Conservation (phyloP, 2,888 invertebrate species). For the Keiferia lycopersicella region DNA sequence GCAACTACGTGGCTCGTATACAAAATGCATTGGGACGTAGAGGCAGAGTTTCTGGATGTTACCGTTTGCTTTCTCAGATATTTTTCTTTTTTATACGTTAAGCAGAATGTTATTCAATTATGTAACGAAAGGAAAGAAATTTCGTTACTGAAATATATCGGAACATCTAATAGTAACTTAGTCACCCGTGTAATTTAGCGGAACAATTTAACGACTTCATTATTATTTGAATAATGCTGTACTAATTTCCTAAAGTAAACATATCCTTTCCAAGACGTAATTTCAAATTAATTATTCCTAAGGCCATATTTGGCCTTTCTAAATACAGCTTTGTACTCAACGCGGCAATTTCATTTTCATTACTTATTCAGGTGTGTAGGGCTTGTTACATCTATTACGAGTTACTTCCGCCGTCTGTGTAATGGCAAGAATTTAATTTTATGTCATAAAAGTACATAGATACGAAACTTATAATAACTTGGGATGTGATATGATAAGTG, state of each 20-base stretch:
- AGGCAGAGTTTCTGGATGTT: constrained; percentile 39
- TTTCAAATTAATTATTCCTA: constrained; percentile 11
- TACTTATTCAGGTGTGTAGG: constrained; percentile 9
- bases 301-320: not conserved
- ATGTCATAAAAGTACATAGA: too few species aligned
- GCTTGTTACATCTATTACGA: constrained; percentile 1
- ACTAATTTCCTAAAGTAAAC: constrained; percentile 2
- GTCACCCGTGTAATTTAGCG: not conserved
- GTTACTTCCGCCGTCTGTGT: not conserved
- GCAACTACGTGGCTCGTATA: constrained; percentile 71
- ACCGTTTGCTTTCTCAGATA: not conserved
- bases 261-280: not conserved
- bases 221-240: not conserved
- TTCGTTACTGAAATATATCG: too few species aligned
- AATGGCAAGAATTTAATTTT: too few species aligned
- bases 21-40: constrained; percentile 52
- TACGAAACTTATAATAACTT: too few species aligned
- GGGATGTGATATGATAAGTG: too few species aligned
- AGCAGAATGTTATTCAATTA: not conserved
- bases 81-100: not conserved
- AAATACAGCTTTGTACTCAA: constrained; percentile 8
- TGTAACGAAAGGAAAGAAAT: too few species aligned
- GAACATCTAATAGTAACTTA: not conserved
- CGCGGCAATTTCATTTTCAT: constrained; percentile 14
- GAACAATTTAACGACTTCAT: constrained; percentile 1